phyloP scores from a whole-genome alignment of 1,140 invertebrate genomes.

The Psilanteris sp. region DNA sequence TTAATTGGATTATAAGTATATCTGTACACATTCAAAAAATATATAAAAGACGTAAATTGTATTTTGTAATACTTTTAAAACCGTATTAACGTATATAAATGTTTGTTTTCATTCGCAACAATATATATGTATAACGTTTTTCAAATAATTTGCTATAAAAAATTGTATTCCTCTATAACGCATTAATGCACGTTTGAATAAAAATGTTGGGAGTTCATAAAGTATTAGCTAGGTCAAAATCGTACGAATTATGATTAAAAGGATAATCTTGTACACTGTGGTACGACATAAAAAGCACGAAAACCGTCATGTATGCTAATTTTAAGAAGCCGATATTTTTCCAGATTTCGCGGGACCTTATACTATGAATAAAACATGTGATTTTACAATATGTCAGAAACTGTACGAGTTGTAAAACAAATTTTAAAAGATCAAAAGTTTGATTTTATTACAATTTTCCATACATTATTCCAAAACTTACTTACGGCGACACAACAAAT shows the following conservation, averaged over 20 bases:
- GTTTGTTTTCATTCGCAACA: too few species aligned
- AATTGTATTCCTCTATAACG: constrained; percentile 7
- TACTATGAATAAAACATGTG: constrained; percentile 53
- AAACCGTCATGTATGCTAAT: constrained; percentile 51
- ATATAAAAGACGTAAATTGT: too few species aligned
- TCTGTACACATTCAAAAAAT: too few species aligned
- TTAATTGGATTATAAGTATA: too few species aligned
- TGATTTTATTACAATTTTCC: constrained; percentile 49
- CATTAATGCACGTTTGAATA: not conserved
- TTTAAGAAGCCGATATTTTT: constrained; percentile 53
- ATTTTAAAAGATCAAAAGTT: constrained; percentile 41
- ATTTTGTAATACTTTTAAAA: too few species aligned
- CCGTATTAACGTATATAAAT: too few species aligned
- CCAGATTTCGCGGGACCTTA: constrained; percentile 35
- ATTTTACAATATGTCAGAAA: constrained; percentile 51
- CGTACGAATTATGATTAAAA: constrained; percentile 27
- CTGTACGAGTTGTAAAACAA: constrained; percentile 54
- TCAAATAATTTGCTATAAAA: constrained; percentile 13
- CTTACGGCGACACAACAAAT: constrained; percentile 1
- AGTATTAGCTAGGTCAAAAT: constrained; percentile 10
- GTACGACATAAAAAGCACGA: constrained; percentile 12
- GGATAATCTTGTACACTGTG: constrained; percentile 22
- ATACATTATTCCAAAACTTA: constrained; percentile 44
- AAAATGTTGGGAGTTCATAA: not conserved
- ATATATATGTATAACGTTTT: too few species aligned